Conservation (phyloP, 1,140 invertebrate genomes). For the Euschistus heros region DNA sequence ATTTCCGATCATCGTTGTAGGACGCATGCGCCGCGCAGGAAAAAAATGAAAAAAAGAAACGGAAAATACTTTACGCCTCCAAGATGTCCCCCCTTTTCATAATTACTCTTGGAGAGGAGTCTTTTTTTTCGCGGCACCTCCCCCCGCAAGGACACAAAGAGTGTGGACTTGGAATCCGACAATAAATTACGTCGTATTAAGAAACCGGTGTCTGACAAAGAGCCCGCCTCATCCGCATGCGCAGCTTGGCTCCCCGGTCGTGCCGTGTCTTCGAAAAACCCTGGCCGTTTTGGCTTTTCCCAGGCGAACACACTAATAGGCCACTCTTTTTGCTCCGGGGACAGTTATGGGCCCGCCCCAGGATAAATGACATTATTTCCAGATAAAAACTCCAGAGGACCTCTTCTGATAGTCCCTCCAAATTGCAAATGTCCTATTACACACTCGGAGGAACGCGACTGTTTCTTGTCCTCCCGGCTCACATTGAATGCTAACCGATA, state of each 20-base stretch:
- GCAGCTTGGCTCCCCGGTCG: neutral
- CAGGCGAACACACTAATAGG: conserved; percentile 2
- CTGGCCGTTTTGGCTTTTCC: neutral
- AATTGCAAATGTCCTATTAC: too few relatives aligned
- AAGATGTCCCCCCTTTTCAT: neutral
- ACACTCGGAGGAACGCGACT: too few relatives aligned
- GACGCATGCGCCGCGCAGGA: too few relatives aligned
- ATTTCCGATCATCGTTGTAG: too few relatives aligned
- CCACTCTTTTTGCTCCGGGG: neutral
- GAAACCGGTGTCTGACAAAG: neutral
- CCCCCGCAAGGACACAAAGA: neutral
- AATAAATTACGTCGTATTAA: conserved; percentile 6
- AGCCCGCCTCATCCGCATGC: conserved; percentile 5
- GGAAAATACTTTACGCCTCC: neutral
- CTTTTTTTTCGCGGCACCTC: neutral
- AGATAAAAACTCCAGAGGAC: too few relatives aligned
- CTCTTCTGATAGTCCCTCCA: too few relatives aligned
- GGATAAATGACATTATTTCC: conserved; percentile 8
- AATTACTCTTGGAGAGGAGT: neutral
- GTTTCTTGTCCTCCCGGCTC: too few relatives aligned
- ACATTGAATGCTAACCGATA: too few relatives aligned
- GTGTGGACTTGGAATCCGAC: conserved; percentile 1
- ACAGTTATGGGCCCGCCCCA: conserved; percentile 1
- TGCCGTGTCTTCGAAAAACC: neutral
- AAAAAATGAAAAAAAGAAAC: too few relatives aligned